Conservation (phyloP, 1,140 invertebrate species). For the Drosophila sechellia region DNA sequence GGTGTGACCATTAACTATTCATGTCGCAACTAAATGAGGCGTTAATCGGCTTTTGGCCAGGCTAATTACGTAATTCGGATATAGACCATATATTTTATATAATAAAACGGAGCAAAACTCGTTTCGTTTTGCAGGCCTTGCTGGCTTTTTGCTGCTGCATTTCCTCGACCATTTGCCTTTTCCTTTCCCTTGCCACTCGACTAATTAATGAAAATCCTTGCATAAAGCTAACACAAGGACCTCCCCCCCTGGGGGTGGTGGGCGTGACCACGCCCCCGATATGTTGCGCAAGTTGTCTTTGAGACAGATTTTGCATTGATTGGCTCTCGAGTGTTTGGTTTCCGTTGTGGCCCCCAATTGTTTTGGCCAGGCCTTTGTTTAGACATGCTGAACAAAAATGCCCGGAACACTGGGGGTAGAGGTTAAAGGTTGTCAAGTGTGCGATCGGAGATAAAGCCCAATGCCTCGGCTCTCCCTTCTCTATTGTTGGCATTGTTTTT, state of each 20-base stretch:
- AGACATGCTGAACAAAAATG: neutral
- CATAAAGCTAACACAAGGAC: conserved; percentile 11
- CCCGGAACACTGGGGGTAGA: neutral
- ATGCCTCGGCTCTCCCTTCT: too few relatives aligned
- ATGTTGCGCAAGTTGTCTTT: conserved; percentile 30
- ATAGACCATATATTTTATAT: neutral
- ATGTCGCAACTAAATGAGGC: conserved; percentile 21
- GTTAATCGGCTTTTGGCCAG: conserved; percentile 26
- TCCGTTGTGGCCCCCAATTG: conserved; percentile 32
- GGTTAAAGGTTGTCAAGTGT: conserved; percentile 19
- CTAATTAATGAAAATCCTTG: conserved; percentile 35
- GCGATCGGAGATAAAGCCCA: conserved; percentile 30
- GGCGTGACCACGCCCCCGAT: neutral
- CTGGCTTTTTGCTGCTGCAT: neutral
- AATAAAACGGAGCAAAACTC: neutral
- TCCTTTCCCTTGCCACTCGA: neutral
- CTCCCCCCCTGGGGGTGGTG: neutral
- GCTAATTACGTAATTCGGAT: neutral
- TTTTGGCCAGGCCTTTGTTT: conserved; percentile 37
- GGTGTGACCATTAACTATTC: neutral
- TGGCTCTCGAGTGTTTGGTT: conserved; percentile 56
- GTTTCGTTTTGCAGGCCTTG: neutral
- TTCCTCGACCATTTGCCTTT: neutral
- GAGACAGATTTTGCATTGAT: conserved; percentile 60
- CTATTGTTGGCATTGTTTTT: conserved; percentile 44